phyloP scores from a whole-genome alignment of 2,113 vertebrate species.

The Nycticryphes semicollaris region DNA sequence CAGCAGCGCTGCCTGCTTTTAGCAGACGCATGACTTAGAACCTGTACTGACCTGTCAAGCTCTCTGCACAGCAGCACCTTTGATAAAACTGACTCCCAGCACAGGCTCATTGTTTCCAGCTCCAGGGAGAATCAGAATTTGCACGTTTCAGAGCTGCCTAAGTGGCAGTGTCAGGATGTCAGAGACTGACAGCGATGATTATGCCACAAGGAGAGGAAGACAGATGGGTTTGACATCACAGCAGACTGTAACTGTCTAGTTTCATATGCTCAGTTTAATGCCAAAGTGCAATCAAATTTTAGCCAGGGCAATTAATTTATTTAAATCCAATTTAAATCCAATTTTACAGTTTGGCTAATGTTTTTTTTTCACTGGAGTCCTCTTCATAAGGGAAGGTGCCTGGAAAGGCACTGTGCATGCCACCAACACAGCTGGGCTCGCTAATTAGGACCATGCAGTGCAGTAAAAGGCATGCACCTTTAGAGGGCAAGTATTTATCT shows the following conservation, averaged over 20 bases:
- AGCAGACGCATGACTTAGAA: background rate
- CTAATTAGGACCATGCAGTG: background rate
- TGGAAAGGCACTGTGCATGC: background rate
- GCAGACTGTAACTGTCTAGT: conserved; percentile 20
- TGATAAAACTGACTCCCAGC: background rate
- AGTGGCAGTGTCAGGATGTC: background rate
- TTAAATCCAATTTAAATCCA: conserved; percentile 4
- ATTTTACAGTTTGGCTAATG: background rate
- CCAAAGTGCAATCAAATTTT: conserved; percentile 9
- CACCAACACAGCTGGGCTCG: background rate
- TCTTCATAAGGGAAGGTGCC: background rate
- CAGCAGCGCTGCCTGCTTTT: background rate
- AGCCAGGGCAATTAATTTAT: conserved; percentile 25
- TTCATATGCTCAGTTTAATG: background rate
- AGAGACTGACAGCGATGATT: background rate
- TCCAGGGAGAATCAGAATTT: conserved; percentile 6
- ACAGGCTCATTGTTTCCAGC: conserved; percentile 7
- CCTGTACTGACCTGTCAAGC: conserved; percentile 27
- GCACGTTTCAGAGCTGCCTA: conserved; percentile 7
- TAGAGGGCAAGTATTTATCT: background rate
- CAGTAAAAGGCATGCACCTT: background rate
- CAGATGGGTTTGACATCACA: background rate
- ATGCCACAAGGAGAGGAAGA: background rate
- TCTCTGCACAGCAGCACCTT: background rate
- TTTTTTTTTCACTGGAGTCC: background rate